phyloP scores from a whole-genome alignment of 2,797 vertebrate genomes.

The Parauchenoglanis ngamensis region DNA sequence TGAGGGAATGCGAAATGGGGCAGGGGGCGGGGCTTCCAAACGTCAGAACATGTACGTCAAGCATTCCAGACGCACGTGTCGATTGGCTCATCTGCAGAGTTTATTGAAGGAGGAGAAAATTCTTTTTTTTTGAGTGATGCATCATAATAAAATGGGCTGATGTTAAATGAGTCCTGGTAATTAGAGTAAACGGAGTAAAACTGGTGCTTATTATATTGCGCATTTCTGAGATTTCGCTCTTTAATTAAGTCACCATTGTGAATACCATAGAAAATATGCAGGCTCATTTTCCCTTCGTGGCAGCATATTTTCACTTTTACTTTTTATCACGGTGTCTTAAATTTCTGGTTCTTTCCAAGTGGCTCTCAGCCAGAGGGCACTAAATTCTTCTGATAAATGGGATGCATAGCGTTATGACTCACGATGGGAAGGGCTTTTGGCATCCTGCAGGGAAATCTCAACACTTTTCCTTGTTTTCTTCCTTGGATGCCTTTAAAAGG shows the following conservation, averaged over 20 bases:
- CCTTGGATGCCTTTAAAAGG: constrained; percentile 77
- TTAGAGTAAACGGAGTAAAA: background rate
- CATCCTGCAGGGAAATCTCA: constrained; percentile 54
- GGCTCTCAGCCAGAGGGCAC: background rate
- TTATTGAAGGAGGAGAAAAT: too few species aligned
- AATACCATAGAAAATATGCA: background rate
- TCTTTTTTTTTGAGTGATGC: background rate
- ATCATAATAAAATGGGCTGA: background rate
- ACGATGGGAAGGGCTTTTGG: background rate
- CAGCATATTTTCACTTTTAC: background rate
- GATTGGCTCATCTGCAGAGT: background rate
- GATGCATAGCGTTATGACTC: background rate
- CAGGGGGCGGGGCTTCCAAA: background rate
- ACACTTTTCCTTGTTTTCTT: constrained; percentile 71
- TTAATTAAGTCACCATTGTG: background rate
- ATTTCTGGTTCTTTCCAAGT: background rate
- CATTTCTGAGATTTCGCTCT: background rate
- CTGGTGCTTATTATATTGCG: background rate
- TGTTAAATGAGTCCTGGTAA: background rate
- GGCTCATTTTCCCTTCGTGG: background rate
- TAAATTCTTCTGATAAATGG: background rate
- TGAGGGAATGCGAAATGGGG: background rate
- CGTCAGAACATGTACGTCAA: background rate
- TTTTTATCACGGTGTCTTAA: background rate
- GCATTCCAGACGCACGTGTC: background rate